A percentile compares a stretch with the other conserved stretches of the same genome.
Evolutionary conservation across 2,888 invertebrate genomes (phyloP).

Genomic region (Ennomos fuscantarius): DNA sequence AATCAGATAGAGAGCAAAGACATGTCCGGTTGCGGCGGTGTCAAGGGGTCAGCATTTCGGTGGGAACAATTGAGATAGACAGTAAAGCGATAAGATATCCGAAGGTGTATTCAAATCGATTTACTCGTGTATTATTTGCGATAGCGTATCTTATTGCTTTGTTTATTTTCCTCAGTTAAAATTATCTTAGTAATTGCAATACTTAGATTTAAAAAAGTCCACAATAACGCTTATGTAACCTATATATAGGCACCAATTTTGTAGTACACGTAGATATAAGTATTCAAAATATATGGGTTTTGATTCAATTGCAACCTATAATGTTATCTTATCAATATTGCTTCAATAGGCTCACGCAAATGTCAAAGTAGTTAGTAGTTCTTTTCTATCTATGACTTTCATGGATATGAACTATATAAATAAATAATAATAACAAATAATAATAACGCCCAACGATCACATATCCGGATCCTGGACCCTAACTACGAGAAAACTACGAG

Average conservation of each 20-base stretch:
- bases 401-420: too few species aligned
- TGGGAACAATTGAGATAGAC: conserved; percentile 49
- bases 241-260: neutral
- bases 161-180: conserved; percentile 24
- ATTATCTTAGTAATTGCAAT: conserved; percentile 26
- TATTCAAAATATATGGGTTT: too few species aligned
- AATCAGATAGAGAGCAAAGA: conserved; percentile 27
- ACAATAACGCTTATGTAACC: conserved; percentile 4
- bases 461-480: too few species aligned
- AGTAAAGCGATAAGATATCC: conserved; percentile 45
- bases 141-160: conserved; percentile 31
- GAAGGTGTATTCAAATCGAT: conserved; percentile 41
- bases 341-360: too few species aligned
- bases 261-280: too few species aligned
- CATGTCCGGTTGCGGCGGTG: conserved; percentile 35
- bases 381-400: too few species aligned
- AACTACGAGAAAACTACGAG: too few species aligned
- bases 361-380: conserved; percentile 35
- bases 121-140: conserved; percentile 32
- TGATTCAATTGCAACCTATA: too few species aligned
- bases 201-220: conserved; percentile 8
- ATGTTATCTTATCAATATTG: too few species aligned
- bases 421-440: too few species aligned
- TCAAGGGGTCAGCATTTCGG: conserved; percentile 46
- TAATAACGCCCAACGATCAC: too few species aligned